Conservation (phyloP, 2,888 invertebrate genomes). For the Lepidochitona cinerea region DNA sequence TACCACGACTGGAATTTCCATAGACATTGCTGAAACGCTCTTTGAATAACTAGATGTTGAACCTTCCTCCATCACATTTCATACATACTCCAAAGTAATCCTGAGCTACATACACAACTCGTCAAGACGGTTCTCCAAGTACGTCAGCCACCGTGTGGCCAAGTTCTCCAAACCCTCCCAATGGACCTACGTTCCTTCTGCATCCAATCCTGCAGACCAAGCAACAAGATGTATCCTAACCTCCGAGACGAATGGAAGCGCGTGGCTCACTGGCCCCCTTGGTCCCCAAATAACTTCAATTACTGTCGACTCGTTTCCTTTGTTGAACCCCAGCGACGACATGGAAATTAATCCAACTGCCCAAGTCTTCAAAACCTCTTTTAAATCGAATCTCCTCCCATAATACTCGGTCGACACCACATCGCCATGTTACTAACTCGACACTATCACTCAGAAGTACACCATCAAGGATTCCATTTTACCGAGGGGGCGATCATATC, state of each 20-base stretch:
- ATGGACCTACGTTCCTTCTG: slow-evolving; percentile 3
- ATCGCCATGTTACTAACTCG: slow-evolving; percentile 20
- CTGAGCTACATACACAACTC: slow-evolving; percentile 7
- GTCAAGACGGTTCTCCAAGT: slow-evolving; percentile 16
- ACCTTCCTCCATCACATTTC: background rate
- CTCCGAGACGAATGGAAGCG: background rate
- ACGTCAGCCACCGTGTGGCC: slow-evolving; percentile 18
- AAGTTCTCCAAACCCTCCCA: background rate
- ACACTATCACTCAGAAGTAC: slow-evolving; percentile 11
- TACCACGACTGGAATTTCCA: slow-evolving; percentile 19
- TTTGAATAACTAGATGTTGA: background rate
- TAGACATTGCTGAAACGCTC: slow-evolving; percentile 2
- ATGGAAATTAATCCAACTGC: background rate
- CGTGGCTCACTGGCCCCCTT: background rate
- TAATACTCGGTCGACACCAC: slow-evolving; percentile 23
- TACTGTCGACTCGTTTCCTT: background rate
- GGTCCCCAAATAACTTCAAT: background rate
- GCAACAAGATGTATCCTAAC: background rate
- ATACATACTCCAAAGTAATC: background rate
- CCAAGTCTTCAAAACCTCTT: background rate
- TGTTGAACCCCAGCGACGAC: background rate
- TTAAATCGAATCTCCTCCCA: slow-evolving; percentile 17
- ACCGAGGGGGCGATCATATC: slow-evolving; percentile 27
- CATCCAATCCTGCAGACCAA: slow-evolving; percentile 10
- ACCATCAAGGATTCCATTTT: slow-evolving; percentile 24